A percentile compares a stretch with the other conserved stretches of the same genome.
phyloP scores from a whole-genome alignment of 92 coral and sea anemone species.

The Galaxea fascicularis region DNA sequence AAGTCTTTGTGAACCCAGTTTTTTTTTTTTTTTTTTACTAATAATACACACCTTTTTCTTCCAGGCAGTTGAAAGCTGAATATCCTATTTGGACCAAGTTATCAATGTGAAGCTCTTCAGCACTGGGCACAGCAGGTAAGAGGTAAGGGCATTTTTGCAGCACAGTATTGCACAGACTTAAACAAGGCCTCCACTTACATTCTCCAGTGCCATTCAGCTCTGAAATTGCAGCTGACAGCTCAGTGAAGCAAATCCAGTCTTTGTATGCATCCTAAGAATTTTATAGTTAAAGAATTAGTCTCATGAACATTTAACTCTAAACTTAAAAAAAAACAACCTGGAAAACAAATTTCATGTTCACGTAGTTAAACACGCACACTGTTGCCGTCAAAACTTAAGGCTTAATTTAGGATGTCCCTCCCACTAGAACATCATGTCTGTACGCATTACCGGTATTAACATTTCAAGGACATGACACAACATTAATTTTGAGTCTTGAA shows the following conservation, averaged over 20 bases:
- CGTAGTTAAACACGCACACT: too few relatives aligned
- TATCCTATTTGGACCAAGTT: conserved; percentile 47
- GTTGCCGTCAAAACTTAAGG: too few relatives aligned
- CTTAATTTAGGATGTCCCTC: too few relatives aligned
- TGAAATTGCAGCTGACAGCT: background rate
- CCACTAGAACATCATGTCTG: too few relatives aligned
- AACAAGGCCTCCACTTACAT: conserved; percentile 4
- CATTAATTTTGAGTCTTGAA: too few relatives aligned
- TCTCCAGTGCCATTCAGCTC: background rate
- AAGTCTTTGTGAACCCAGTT: too few relatives aligned
- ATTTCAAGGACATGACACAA: too few relatives aligned
- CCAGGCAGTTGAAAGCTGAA: conserved; percentile 41
- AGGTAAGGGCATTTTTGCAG: conserved; percentile 38
- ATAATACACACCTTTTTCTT: conserved; percentile 5
- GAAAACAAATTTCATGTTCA: background rate
- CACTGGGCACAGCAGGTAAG: conserved; percentile 21
- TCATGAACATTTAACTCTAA: too few relatives aligned
- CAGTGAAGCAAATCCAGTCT: conserved; percentile 42
- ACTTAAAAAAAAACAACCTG: background rate
- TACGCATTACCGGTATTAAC: too few relatives aligned
- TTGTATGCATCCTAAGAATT: conserved; percentile 35
- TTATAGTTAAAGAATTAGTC: background rate
- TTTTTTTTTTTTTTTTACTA: too few relatives aligned
- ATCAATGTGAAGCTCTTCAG: background rate
- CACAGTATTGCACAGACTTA: conserved; percentile 22